Base-by-base conservation (phyloP, 2,797 vertebrate genomes). In the Hypotaenidia philippensis region DNA sequence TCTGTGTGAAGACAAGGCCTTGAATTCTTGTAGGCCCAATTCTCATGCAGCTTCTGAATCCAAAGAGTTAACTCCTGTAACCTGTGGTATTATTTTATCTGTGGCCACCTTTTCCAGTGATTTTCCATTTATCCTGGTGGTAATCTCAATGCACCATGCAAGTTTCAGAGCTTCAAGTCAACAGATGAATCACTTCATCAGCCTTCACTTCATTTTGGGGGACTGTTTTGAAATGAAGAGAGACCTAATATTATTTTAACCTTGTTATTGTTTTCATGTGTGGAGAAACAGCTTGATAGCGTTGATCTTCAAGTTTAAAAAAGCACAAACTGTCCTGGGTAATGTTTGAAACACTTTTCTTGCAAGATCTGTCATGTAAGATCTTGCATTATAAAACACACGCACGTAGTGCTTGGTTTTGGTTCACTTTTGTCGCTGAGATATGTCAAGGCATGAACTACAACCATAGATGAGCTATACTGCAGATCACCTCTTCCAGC, bases 191-290 rank as follows among this genome's bases (percentile, higher is more conserved):
- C 52, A 32, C 60, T 94, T 89, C 47, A 76, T 79, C 87, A 87
- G 66, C 91, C 91, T 95, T 92, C 64, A 55, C 44, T 92, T 88
- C 17, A 25, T 76, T 83, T 72, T 86, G 59, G 36, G 90, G 72
- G 89, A 69, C 90, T 83, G 53, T 90, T 93, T 91, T 79, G 82
- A 87, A 95, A 76, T 91, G 52, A 83, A 85, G 55, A 56, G 41
- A 50, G 74, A 66, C 16, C 13, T 66, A 34, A 23, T 88, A 72
- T 95, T 96, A 65, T 95, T 95, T 95, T 95, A 96, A 89, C 96
- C 91, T 96, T 49, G 55, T 69, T 94, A 76, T 81, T 90, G 14
- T 82, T 89, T 78, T 31, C 50, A 4, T 81, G 26, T 66, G 79
- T 59, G 31, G 29, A 11, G 63, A 71, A 92, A 77, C 23, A 89